Evolutionary conservation across 2,888 invertebrate species (phyloP).

Genomic region (Orchestes rusci): DNA sequence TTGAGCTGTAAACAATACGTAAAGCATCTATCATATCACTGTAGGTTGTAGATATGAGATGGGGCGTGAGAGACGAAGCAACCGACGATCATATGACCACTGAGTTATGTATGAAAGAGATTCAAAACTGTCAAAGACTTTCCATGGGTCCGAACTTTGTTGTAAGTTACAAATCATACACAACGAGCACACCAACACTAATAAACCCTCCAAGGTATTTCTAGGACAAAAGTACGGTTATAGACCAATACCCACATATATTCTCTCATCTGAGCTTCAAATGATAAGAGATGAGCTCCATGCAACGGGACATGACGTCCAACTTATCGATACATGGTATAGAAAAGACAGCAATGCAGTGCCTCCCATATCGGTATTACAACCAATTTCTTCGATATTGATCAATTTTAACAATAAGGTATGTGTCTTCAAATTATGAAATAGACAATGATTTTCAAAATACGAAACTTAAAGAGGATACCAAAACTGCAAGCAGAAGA

Average conservation of each 20-base stretch:
- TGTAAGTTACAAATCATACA: slow-evolving; percentile 51
- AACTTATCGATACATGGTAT: slow-evolving; percentile 88
- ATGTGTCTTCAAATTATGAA: slow-evolving; percentile 11
- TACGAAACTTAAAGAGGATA: slow-evolving; percentile 61
- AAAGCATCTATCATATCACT: too few relatives aligned
- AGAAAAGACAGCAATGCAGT: slow-evolving; percentile 94
- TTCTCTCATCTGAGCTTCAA: slow-evolving; percentile 84
- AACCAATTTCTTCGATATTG: slow-evolving; percentile 94
- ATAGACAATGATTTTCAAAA: background rate
- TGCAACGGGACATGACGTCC: slow-evolving; percentile 73
- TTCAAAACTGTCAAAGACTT: slow-evolving; percentile 92
- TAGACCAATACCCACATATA: slow-evolving; percentile 93
- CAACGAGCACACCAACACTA: background rate
- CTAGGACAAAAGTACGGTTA: slow-evolving; percentile 98
- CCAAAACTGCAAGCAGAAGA: slow-evolving; percentile 94
- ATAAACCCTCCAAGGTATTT: slow-evolving; percentile 58
- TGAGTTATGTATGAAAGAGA: slow-evolving; percentile 95
- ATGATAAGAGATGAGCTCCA: slow-evolving; percentile 79
- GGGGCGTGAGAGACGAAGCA: slow-evolving; percentile 97
- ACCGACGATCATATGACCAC: slow-evolving; percentile 99
- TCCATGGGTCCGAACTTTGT: slow-evolving; percentile 99
- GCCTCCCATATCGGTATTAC: slow-evolving; percentile 88
- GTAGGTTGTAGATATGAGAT: slow-evolving; percentile 96
- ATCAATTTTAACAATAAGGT: slow-evolving; percentile 98
- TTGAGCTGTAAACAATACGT: too few relatives aligned